A percentile compares a stretch with the other conserved stretches of the same genome.
These are phyloP conservation scores for Alligator sinensis DNA, from an alignment of 2,113 vertebrate genomes.

Conservation along the genomic window DNA sequence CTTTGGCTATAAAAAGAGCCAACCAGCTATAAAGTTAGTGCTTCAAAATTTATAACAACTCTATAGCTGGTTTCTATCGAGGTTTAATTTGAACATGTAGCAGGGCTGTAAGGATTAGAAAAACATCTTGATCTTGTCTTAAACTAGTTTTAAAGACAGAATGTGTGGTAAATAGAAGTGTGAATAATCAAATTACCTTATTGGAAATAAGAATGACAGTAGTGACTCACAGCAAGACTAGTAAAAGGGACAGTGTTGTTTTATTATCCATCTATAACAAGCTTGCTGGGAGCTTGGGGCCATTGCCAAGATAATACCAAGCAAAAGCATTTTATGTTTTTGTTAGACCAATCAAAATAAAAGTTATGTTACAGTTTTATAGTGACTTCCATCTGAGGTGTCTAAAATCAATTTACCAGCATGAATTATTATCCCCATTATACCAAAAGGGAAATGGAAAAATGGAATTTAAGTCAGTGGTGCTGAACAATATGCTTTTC, in stretches of 20 bases:
- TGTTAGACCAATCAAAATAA: not conserved
- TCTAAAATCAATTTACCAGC: not conserved
- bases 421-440: not conserved
- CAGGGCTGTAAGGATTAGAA: not conserved
- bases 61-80: no score
- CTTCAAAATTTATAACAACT: no score
- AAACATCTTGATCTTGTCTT: not conserved
- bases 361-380: not conserved
- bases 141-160: not conserved
- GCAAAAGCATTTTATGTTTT: not conserved
- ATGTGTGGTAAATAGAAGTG: not conserved
- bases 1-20: no score
- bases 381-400: not conserved
- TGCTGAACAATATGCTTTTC: not conserved
- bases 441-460: not conserved
- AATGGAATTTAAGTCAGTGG: accelerated
- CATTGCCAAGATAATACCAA: not conserved
- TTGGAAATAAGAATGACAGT: not conserved
- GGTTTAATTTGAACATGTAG: no score
- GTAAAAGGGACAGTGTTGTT: not conserved
- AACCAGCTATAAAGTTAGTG: no score
- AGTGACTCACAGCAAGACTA: not conserved
- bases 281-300: not conserved
- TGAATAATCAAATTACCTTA: not conserved
- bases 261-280: not conserved